Evolutionary conservation across 2,888 invertebrate species (phyloP), one percentile per base, ranked within the genome.

Genomic region (Zele albiditarsus): DNA sequence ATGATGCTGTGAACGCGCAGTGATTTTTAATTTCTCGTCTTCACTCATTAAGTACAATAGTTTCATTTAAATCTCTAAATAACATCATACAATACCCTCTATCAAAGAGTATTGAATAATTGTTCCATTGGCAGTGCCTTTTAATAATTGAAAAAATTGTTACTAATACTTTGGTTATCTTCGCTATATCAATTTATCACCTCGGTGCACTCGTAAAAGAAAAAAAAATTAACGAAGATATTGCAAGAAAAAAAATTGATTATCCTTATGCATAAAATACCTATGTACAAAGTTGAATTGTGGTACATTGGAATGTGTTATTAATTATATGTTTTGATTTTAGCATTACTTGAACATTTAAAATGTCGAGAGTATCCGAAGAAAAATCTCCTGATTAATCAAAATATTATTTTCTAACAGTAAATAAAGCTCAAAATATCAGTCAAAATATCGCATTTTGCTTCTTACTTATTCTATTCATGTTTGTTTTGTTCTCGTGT

Each of bases 341-440:
- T 23, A 20, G 53, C 46, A 46, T 53, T 53, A 20, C n/a, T 53
- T 23, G 53, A 53, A n/a, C 46, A 46, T 46, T 46, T n/a, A 20
- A 8, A 3, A 20, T 20, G 20, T 20, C 1, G 53, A 53, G 6
- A 20, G 20, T 53, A 53, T 53, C 2, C 23, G 8, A 20, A 20
- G 23, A 53, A 4, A 23, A 23, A 53, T 10, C n/a, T 8, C 53
- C 20, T 10, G 20, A 53, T 53, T 20, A 20, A 53, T 20, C 23
- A 23, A 53, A 38, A n/a, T 53, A 53, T 20, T 20, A 53, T 46
- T n/a, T 14, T n/a, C 38, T 70, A 70, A 25, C 74, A 73, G 73
- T 79, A 78, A 79, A 79, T 80, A 80, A 80, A 80, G 80, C 80
- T 80, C 73, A 77, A 65, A 74, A 80, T 70, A 78, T 80, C 80